Conservation (phyloP, 1,140 invertebrate genomes). For the Bombus ignitus region DNA sequence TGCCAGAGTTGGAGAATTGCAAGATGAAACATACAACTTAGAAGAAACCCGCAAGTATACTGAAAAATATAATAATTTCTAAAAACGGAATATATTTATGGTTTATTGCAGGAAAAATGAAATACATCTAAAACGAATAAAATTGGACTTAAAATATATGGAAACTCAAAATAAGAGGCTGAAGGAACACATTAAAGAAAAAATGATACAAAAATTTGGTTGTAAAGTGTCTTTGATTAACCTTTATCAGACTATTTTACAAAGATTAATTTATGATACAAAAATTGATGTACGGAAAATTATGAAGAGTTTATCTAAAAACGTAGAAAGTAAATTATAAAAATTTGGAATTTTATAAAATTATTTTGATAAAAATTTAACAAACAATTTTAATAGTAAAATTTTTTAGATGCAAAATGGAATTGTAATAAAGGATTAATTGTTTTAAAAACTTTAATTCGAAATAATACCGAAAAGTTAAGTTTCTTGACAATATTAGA, state of each 20-base stretch:
- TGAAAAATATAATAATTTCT: not conserved
- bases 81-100: not conserved
- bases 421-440: constrained; percentile 74
- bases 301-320: constrained; percentile 76
- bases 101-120: constrained; percentile 79
- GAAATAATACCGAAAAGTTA: constrained; percentile 84
- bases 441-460: constrained; percentile 79
- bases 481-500: constrained; percentile 84
- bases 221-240: constrained; percentile 82
- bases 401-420: constrained; percentile 69
- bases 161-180: constrained; percentile 80
- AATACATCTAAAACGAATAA: constrained; percentile 83
- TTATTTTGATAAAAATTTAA: constrained; percentile 7
- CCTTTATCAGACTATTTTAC: constrained; percentile 84
- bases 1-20: constrained; percentile 85
- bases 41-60: constrained; percentile 84
- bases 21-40: constrained; percentile 85
- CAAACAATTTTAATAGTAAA: constrained; percentile 9
- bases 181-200: constrained; percentile 81
- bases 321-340: constrained; percentile 74
- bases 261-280: constrained; percentile 83
- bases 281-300: constrained; percentile 81
- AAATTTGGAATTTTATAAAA: not conserved
- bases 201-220: constrained; percentile 85
- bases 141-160: constrained; percentile 84